Conservation (phyloP, 2,797 vertebrate genomes). For the Enteromius unitaeniatus region DNA sequence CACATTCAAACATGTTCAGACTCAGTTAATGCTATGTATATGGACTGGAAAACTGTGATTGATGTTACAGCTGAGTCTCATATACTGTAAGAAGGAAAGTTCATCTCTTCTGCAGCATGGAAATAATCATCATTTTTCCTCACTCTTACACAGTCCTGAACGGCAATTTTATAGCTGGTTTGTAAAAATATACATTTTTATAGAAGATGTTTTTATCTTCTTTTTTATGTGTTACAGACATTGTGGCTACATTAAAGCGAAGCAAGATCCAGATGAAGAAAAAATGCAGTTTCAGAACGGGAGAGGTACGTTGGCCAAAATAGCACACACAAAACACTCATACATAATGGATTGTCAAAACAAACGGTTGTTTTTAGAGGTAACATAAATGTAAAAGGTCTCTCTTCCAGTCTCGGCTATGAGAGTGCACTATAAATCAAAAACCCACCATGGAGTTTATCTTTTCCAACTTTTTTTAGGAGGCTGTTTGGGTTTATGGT, state of each 20-base stretch:
- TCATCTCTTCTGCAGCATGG: slow-evolving; percentile 18
- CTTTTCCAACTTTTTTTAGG: slow-evolving; percentile 30
- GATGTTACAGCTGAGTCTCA: slow-evolving; percentile 15
- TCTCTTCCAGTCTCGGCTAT: slow-evolving; percentile 4
- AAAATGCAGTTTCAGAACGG: slow-evolving; percentile 88
- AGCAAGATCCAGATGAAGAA: slow-evolving; percentile 86
- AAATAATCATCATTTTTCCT: slow-evolving; percentile 18
- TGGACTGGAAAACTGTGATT: slow-evolving; percentile 10
- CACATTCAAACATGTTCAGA: neutral
- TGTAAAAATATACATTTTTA: slow-evolving; percentile 34
- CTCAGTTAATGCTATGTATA: neutral
- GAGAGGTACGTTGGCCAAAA: slow-evolving; percentile 71
- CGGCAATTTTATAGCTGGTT: slow-evolving; percentile 19
- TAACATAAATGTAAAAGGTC: slow-evolving; percentile 41
- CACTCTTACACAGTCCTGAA: neutral
- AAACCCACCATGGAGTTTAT: neutral
- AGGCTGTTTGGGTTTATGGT: slow-evolving; percentile 42
- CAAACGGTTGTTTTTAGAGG: slow-evolving; percentile 39
- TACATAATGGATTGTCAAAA: slow-evolving; percentile 33
- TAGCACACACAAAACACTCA: slow-evolving; percentile 40
- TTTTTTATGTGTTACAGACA: slow-evolving; percentile 71
- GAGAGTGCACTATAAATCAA: slow-evolving; percentile 40
- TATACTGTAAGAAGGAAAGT: slow-evolving; percentile 6
- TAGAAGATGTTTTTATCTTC: slow-evolving; percentile 46
- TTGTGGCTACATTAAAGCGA: slow-evolving; percentile 87